phyloP scores from a whole-genome alignment of 1,140 invertebrate genomes.

The Drosophila arizonae region DNA sequence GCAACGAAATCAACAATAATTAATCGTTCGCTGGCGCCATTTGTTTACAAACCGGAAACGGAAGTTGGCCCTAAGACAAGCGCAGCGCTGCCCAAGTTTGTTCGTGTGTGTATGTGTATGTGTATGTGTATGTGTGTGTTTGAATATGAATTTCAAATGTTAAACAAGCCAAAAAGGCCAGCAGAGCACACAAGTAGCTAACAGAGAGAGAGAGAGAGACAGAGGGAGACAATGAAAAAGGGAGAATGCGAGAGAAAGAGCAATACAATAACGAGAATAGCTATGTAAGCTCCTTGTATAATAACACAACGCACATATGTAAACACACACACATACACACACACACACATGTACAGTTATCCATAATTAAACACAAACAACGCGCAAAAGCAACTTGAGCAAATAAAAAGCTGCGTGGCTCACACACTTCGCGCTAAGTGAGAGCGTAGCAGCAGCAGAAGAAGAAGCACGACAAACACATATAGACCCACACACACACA shows the following conservation, averaged over 20 bases:
- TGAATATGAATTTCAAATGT: slow-evolving; percentile 62
- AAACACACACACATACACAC: slow-evolving; percentile 37
- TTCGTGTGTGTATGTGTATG: not conserved
- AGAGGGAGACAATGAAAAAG: not conserved
- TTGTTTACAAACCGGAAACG: slow-evolving; percentile 77
- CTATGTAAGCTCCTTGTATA: slow-evolving; percentile 62
- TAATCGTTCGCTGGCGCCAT: slow-evolving; percentile 74
- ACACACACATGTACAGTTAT: slow-evolving; percentile 16
- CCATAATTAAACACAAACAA: slow-evolving; percentile 75
- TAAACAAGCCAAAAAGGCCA: slow-evolving; percentile 42
- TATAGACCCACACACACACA: not conserved
- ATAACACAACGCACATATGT: slow-evolving; percentile 57
- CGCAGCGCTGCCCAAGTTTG: slow-evolving; percentile 27
- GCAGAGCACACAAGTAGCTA: slow-evolving; percentile 20
- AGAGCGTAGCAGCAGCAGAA: not conserved
- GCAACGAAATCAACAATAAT: slow-evolving; percentile 69
- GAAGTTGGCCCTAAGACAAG: slow-evolving; percentile 69
- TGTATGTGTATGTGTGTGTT: slow-evolving; percentile 17
- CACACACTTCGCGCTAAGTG: too few species aligned
- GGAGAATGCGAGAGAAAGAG: not conserved
- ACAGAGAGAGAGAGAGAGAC: not conserved
- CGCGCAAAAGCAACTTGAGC: slow-evolving; percentile 36
- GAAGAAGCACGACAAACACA: slow-evolving; percentile 1
- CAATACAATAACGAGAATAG: slow-evolving; percentile 15
- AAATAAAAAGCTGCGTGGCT: slow-evolving; percentile 18